phyloP scores from a whole-genome alignment of 2,888 invertebrate genomes.

The Trichacis sp. region DNA sequence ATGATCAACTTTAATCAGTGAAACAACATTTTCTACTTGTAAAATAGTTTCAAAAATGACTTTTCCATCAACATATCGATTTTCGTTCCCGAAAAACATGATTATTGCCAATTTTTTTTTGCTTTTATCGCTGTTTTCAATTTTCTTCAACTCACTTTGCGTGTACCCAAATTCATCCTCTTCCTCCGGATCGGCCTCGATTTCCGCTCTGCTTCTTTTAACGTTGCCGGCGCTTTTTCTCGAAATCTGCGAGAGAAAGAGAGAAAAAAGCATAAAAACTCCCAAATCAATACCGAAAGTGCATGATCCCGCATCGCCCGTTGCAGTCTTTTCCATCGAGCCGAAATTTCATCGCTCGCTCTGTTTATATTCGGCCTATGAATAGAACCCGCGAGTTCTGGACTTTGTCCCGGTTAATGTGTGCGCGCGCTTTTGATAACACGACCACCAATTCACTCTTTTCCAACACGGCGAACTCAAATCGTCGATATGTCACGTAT shows the following conservation, averaged over 20 bases:
- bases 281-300: no score
- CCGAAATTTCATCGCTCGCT: conserved; percentile 26
- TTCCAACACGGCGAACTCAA: no score
- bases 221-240: conserved; percentile 89
- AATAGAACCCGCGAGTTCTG: conserved; percentile 36
- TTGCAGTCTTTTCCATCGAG: conserved; percentile 2
- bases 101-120: no score
- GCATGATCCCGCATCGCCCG: no score
- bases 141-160: conserved; percentile 79
- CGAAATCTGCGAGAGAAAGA: conserved; percentile 80
- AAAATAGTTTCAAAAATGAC: conserved; percentile 63
- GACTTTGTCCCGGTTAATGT: conserved; percentile 29
- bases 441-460: conserved; percentile 13
- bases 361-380: conserved; percentile 40
- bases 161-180: conserved; percentile 96
- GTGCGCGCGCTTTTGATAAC: neutral
- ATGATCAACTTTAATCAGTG: no score
- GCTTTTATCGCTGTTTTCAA: no score
- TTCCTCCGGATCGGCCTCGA: conserved; percentile 83
- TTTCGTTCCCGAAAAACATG: no score
- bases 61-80: no score
- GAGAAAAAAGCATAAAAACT: conserved; percentile 27
- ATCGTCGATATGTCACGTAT: conserved; percentile 2
- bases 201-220: conserved; percentile 81
- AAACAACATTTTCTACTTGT: no score